phyloP scores from a whole-genome alignment of 1,140 invertebrate species.

The Muscidifurax raptorellus region DNA sequence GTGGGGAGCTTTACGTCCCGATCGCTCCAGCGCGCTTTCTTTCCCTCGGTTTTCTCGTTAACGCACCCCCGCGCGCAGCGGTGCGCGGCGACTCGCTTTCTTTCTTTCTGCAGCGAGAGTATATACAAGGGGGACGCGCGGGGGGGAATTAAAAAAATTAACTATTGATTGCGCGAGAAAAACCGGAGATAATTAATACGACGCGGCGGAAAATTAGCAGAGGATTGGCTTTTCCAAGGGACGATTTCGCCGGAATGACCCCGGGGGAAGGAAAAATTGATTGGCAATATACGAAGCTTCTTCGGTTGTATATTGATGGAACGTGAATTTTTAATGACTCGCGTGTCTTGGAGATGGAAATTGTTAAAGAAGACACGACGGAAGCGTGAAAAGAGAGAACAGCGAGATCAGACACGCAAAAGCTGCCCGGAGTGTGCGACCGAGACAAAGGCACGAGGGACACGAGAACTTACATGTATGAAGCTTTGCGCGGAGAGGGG shows the following conservation, averaged over 20 bases:
- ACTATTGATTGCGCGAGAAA: slow-evolving; percentile 27
- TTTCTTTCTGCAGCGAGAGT: background rate
- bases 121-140: background rate
- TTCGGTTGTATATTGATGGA: no score
- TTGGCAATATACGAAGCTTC: no score
- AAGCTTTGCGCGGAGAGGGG: background rate
- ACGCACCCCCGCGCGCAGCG: slow-evolving; percentile 4
- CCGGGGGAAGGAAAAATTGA: background rate
- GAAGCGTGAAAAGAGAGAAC: no score
- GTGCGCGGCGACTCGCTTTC: background rate
- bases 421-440: background rate
- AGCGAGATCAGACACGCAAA: background rate
- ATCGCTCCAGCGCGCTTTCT: slow-evolving; percentile 34
- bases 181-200: background rate
- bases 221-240: no score
- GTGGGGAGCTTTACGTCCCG: slow-evolving; percentile 27
- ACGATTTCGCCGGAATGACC: no score
- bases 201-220: background rate
- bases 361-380: no score
- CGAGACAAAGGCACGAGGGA: slow-evolving; percentile 1
- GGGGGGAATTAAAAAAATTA: slow-evolving; percentile 22
- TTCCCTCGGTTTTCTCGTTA: slow-evolving; percentile 36
- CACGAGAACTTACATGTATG: slow-evolving; percentile 12
- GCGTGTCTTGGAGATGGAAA: no score
- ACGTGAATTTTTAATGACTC: no score